These are phyloP conservation scores for Macrophya annulata DNA, from an alignment of 2,888 invertebrate species.

Conservation along the genomic window DNA sequence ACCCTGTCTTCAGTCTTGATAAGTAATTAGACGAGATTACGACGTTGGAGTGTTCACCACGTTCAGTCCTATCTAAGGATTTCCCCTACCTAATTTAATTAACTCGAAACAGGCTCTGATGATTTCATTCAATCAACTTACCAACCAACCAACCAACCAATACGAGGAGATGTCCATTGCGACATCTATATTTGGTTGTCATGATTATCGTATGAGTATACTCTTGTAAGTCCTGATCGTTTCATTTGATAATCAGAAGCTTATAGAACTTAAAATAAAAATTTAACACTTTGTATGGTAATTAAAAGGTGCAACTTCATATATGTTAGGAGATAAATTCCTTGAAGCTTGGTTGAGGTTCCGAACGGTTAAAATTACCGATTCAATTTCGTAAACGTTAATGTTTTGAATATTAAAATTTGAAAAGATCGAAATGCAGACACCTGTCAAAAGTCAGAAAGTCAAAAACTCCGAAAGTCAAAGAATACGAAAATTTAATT, in stretches of 20 bases:
- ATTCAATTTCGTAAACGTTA: no score
- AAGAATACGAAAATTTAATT: no score
- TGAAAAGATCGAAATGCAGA: no score
- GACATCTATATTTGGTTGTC: conserved; percentile 49
- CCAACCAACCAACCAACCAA: neutral
- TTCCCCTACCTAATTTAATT: conserved; percentile 56
- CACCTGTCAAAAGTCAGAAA: no score
- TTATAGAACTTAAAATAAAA: neutral
- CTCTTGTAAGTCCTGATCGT: conserved; percentile 23
- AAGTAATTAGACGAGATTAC: conserved; percentile 53
- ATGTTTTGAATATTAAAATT: no score
- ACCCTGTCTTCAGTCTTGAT: conserved; percentile 43
- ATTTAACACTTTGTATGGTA: neutral
- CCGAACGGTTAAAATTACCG: no score
- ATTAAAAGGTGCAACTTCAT: neutral
- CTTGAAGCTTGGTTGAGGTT: no score
- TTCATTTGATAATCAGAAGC: neutral
- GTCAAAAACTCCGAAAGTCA: no score
- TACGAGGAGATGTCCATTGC: neutral
- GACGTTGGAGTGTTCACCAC: conserved; percentile 41
- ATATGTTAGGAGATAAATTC: neutral
- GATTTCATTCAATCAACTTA: conserved; percentile 39
- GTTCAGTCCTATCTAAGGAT: conserved; percentile 4
- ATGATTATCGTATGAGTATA: conserved; percentile 35
- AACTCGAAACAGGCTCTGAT: conserved; percentile 48